Evolutionary conservation across 2,797 vertebrate genomes (phyloP).

Genomic region (Momotus momota): DNA sequence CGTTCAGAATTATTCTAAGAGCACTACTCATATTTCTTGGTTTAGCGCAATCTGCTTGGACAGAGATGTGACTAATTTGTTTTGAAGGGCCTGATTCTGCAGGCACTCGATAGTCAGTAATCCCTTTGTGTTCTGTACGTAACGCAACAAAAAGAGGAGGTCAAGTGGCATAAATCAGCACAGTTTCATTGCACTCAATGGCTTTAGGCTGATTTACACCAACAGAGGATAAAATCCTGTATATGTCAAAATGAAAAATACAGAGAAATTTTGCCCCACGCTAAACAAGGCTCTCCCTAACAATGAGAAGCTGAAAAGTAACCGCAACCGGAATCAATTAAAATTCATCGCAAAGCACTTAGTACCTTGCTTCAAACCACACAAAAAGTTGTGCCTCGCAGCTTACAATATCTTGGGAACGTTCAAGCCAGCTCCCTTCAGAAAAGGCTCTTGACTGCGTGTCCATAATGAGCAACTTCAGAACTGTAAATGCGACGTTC

Average conservation of each 20-base stretch:
- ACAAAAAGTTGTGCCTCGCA: conserved; percentile 18
- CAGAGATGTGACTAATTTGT: conserved; percentile 62
- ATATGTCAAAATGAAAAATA: not conserved
- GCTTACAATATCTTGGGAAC: not conserved
- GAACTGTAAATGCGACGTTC: conserved; percentile 46
- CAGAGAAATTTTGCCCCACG: not conserved
- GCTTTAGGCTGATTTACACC: conserved; percentile 38
- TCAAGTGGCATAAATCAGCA: not conserved
- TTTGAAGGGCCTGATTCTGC: conserved; percentile 68
- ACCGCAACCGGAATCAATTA: conserved; percentile 45
- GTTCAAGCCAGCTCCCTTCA: conserved; percentile 14
- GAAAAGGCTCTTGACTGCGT: conserved; percentile 36
- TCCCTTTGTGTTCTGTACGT: conserved; percentile 29
- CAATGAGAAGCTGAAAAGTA: not conserved
- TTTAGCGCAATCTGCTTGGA: conserved; percentile 28
- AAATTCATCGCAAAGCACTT: not conserved
- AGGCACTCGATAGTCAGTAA: conserved; percentile 28
- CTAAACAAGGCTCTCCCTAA: not conserved
- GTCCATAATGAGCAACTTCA: conserved; percentile 44
- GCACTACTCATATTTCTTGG: conserved; percentile 25
- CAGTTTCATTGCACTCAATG: not conserved
- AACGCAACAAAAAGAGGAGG: conserved; percentile 42
- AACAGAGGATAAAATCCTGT: not conserved
- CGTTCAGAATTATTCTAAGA: conserved; percentile 41
- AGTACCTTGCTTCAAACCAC: conserved; percentile 1